A percentile compares a stretch with the other conserved stretches of the same genome.
Evolutionary conservation across 2,797 vertebrate genomes (phyloP).

Genomic region (Peromyscus nudipes): DNA sequence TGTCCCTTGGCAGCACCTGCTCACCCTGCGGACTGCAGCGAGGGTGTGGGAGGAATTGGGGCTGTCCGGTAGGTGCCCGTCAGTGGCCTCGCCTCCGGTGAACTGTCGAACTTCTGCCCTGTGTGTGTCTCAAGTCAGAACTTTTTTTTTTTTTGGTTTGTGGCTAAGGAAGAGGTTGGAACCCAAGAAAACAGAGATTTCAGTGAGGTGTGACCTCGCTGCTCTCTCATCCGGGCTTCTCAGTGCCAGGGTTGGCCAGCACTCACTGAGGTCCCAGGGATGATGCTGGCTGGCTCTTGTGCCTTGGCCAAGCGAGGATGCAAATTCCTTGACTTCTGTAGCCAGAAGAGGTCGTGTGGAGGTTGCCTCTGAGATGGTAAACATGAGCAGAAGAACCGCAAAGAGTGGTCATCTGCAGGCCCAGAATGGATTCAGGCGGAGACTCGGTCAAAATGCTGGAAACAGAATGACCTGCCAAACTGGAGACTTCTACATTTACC

Average conservation of each 20-base stretch:
- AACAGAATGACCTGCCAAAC: not conserved
- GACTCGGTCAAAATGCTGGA: not conserved
- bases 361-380: conserved; percentile 18
- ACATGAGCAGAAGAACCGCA: not conserved
- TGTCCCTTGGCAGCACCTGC: not conserved
- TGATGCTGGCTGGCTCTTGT: not conserved
- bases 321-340: not conserved
- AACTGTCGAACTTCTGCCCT: not conserved
- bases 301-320: not conserved
- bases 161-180: not conserved
- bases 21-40: not conserved
- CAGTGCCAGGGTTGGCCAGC: not conserved
- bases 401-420: not conserved
- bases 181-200: not conserved
- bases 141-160: not conserved
- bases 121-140: not conserved
- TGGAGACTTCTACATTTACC: not conserved
- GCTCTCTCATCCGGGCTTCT: not conserved
- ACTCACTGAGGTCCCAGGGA: not conserved
- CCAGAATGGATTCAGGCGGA: too few relatives aligned
- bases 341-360: conserved; percentile 42
- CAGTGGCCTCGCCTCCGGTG: not conserved
- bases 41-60: not conserved
- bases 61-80: not conserved
- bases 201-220: not conserved